Evolutionary conservation across 2,888 invertebrate genomes (phyloP).

Genomic region (Dryomyza anilis): DNA sequence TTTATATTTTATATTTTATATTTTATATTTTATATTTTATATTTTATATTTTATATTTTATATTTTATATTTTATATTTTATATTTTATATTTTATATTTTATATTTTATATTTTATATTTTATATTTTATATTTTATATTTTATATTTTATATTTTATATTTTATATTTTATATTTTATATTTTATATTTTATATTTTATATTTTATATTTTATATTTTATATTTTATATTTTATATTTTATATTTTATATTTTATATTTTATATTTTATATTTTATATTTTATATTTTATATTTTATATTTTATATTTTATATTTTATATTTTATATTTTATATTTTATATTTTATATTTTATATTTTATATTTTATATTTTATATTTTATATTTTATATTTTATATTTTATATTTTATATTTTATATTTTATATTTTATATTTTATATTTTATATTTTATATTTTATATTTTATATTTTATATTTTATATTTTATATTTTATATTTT

Average conservation of each 20-base stretch:
- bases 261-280: not conserved
- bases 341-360: not conserved
- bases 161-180: not conserved
- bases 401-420: not conserved
- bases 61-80: no score
- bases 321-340: not conserved
- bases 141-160: not conserved
- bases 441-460: not conserved
- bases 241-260: not conserved
- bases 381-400: not conserved
- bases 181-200: not conserved
- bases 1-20: no score
- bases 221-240: not conserved
- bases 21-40: no score
- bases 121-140: not conserved
- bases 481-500: not conserved
- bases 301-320: not conserved
- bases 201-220: not conserved
- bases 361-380: not conserved
- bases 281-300: not conserved
- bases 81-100: no score
- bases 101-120: not conserved
- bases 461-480: not conserved
- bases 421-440: not conserved
- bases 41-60: no score